Conservation (phyloP, 2,888 invertebrate species). For the Sympetrum striolatum region DNA sequence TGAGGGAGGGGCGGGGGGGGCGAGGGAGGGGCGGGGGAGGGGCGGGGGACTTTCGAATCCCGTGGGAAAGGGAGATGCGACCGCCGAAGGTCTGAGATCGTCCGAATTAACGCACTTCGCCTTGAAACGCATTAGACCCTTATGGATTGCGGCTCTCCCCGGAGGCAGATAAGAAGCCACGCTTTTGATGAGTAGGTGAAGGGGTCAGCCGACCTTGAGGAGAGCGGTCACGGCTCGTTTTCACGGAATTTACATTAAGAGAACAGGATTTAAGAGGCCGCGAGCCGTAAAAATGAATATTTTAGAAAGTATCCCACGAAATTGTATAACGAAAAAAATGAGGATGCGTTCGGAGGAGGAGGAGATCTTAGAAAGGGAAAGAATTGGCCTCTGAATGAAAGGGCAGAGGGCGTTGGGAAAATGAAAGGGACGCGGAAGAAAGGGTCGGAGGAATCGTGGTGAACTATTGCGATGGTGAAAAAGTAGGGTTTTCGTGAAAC, state of each 20-base stretch:
- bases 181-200: too few species aligned
- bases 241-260: background rate
- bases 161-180: too few species aligned
- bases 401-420: background rate
- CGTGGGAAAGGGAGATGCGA: background rate
- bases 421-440: background rate
- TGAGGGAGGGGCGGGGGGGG: background rate
- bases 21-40: background rate
- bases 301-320: background rate
- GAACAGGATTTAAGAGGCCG: background rate
- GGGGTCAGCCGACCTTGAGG: too few species aligned
- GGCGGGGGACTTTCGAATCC: background rate
- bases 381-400: background rate
- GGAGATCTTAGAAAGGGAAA: background rate
- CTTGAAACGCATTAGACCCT: background rate
- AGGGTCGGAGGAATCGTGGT: background rate
- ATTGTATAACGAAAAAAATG: background rate
- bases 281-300: background rate
- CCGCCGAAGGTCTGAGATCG: background rate
- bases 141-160: background rate
- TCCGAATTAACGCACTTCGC: background rate
- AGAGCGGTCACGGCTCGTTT: background rate
- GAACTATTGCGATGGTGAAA: background rate
- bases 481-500: too few species aligned
- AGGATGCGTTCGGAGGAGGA: background rate